Percentiles rank a stretch among this genome's conserved stretches.
These are phyloP conservation scores for Rhodinocichla rosea DNA, from an alignment of 2,113 vertebrate species.

Conservation along the genomic window DNA sequence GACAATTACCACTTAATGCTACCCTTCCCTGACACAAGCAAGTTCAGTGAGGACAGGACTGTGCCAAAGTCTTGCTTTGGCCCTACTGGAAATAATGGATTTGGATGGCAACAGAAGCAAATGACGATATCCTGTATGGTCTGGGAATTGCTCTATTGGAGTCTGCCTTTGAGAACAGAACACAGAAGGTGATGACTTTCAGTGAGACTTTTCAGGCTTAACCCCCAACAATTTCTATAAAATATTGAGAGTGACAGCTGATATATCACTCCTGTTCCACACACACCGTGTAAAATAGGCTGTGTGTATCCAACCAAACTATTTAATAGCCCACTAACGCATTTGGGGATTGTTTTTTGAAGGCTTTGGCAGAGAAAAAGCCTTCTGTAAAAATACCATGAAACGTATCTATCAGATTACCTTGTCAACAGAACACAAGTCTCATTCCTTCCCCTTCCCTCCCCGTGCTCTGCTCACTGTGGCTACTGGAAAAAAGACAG, in stretches of 20 bases:
- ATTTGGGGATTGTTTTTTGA: background rate
- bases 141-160: background rate
- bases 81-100: background rate
- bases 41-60: background rate
- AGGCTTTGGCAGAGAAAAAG: background rate
- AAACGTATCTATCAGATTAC: rapidly evolving
- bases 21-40: background rate
- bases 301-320: background rate
- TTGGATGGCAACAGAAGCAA: background rate
- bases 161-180: background rate
- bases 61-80: background rate
- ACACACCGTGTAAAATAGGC: background rate
- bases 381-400: background rate
- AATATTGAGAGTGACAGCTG: background rate
- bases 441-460: background rate
- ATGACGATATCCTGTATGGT: background rate
- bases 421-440: rapidly evolving
- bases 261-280: background rate
- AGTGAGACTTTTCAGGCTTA: background rate
- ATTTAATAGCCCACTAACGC: background rate
- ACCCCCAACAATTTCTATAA: background rate
- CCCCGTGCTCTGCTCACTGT: background rate
- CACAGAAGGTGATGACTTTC: background rate
- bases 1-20: background rate
- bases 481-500: background rate